Evolutionary conservation across 2,113 vertebrate genomes (phyloP).

Genomic region (Typhlomys cinereus): DNA sequence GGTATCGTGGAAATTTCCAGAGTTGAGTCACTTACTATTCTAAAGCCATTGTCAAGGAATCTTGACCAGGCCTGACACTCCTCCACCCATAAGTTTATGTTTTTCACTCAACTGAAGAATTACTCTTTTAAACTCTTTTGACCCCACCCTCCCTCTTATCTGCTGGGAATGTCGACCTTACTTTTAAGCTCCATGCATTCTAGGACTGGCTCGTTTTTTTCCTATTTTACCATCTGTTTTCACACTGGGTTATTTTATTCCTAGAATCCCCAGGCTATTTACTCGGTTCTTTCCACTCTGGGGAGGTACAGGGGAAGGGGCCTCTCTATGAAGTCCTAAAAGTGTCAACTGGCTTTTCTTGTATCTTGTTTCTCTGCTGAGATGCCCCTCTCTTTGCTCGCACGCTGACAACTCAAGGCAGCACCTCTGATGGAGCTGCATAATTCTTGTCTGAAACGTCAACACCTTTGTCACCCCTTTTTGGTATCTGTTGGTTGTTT

Average conservation of each 20-base stretch:
- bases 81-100: background rate
- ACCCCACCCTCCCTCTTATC: background rate
- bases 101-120: background rate
- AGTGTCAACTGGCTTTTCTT: background rate
- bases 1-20: background rate
- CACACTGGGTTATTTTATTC: background rate
- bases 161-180: background rate
- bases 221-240: background rate
- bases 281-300: background rate
- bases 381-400: background rate
- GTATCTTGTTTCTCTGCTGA: background rate
- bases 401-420: accelerated
- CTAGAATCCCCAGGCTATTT: background rate
- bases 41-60: background rate
- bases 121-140: background rate
- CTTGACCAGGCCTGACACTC: background rate
- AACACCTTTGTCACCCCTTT: background rate
- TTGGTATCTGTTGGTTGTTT: accelerated
- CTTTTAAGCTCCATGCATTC: background rate
- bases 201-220: background rate
- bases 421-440: background rate
- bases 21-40: background rate
- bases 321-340: background rate
- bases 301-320: too few species aligned
- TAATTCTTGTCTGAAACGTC: background rate